A percentile compares a stretch with the other conserved stretches of the same genome.
Conservation (phyloP, 2,888 invertebrate species). For the Agrilus mali region DNA sequence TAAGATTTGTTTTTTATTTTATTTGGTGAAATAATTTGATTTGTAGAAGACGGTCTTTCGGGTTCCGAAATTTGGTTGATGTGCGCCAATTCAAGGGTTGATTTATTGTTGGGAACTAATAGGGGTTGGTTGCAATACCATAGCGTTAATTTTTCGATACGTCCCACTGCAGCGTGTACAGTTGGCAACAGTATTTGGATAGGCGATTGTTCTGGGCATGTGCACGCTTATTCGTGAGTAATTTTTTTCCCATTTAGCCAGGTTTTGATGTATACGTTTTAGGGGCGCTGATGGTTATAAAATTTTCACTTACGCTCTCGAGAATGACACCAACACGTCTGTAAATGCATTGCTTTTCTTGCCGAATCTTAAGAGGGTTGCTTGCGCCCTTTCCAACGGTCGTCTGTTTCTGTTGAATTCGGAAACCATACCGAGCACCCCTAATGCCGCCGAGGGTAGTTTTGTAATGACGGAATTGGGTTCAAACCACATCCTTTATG, state of each 20-base stretch:
- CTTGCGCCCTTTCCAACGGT: constrained; percentile 68
- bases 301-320: constrained; percentile 53
- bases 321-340: constrained; percentile 50
- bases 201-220: constrained; percentile 75
- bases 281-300: constrained; percentile 43
- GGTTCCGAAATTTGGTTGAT: constrained; percentile 68
- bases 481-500: constrained; percentile 53
- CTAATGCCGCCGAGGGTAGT: constrained; percentile 55
- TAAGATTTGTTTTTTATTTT: not conserved
- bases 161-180: constrained; percentile 59
- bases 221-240: constrained; percentile 68
- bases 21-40: not conserved
- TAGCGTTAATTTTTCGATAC: constrained; percentile 40
- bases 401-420: constrained; percentile 61
- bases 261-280: constrained; percentile 5
- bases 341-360: constrained; percentile 58
- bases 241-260: not conserved
- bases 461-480: constrained; percentile 70
- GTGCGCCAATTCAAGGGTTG: constrained; percentile 51
- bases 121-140: constrained; percentile 52
- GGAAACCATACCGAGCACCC: constrained; percentile 43
- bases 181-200: constrained; percentile 76
- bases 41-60: constrained; percentile 38
- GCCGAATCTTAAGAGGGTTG: constrained; percentile 57
- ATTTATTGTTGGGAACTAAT: constrained; percentile 41